Conservation (phyloP, 1,140 invertebrate genomes). For the Zaprionus africanus region DNA sequence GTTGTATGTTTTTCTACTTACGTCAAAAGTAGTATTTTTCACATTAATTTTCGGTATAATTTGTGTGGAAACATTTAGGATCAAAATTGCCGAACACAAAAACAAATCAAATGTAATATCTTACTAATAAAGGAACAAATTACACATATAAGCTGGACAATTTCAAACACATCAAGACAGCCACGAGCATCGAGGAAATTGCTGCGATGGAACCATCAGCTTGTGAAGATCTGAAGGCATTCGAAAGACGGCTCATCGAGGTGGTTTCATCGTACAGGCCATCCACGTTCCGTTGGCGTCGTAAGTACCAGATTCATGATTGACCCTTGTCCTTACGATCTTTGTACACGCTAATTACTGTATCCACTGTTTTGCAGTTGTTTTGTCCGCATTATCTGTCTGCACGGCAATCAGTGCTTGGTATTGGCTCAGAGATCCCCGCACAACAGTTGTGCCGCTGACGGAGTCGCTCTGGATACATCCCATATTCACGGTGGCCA, state of each 20-base stretch:
- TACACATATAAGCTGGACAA: conserved; percentile 72
- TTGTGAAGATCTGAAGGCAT: conserved; percentile 94
- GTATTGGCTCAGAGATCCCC: conserved; percentile 97
- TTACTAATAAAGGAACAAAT: conserved; percentile 56
- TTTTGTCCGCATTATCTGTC: conserved; percentile 92
- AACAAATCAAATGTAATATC: conserved; percentile 66
- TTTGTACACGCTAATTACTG: conserved; percentile 13
- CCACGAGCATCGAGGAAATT: conserved; percentile 77
- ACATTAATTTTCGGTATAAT: conserved; percentile 19
- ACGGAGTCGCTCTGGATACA: conserved; percentile 96
- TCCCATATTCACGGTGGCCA: conserved; percentile 97
- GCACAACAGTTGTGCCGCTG: conserved; percentile 94
- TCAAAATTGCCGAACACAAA: conserved; percentile 50
- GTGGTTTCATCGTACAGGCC: conserved; percentile 97
- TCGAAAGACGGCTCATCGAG: conserved; percentile 97
- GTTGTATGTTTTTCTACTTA: not conserved
- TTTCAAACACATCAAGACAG: conserved; percentile 64
- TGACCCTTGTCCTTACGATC: not conserved
- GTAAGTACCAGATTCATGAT: conserved; percentile 85
- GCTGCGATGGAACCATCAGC: conserved; percentile 80
- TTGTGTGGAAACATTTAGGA: conserved; percentile 29
- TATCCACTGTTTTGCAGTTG: conserved; percentile 86
- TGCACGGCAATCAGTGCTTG: conserved; percentile 96
- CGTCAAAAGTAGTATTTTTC: conserved; percentile 1
- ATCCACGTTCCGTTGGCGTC: conserved; percentile 95